Conservation (phyloP, 2,888 invertebrate species). For the Agriopis leucophaearia region DNA sequence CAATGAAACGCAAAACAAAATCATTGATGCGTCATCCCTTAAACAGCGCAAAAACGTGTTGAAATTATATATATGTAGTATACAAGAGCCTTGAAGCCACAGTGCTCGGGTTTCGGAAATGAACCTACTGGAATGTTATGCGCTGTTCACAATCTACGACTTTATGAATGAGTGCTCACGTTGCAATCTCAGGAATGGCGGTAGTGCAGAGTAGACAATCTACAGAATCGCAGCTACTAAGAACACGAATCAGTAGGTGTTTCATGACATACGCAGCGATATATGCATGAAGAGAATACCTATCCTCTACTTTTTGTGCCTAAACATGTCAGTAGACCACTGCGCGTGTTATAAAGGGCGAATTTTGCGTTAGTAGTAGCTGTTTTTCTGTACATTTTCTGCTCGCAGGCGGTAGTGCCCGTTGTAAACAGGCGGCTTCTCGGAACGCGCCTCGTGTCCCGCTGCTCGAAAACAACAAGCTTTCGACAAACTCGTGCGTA, state of each 20-base stretch:
- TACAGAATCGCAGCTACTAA: neutral
- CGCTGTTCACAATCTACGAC: slow-evolving; percentile 7
- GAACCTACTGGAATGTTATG: slow-evolving; percentile 21
- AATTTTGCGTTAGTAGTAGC: neutral
- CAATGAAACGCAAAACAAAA: no score
- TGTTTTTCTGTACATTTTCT: neutral
- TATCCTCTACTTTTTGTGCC: no score
- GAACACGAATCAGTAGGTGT: no score
- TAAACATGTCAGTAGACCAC: no score
- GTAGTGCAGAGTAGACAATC: slow-evolving; percentile 35
- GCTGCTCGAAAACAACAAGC: slow-evolving; percentile 38
- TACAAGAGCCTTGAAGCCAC: neutral
- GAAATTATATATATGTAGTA: no score
- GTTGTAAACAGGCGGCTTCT: slow-evolving; percentile 58
- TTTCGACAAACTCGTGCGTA: slow-evolving; percentile 28
- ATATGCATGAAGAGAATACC: no score
- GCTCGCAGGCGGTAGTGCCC: slow-evolving; percentile 8
- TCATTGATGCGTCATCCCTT: no score
- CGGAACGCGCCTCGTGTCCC: slow-evolving; percentile 52
- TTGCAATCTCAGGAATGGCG: slow-evolving; percentile 59
- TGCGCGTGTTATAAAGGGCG: no score
- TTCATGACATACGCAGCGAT: no score
- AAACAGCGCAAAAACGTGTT: no score
- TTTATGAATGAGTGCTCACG: slow-evolving; percentile 74
- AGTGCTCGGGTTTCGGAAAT: neutral